A percentile compares a stretch with the other conserved stretches of the same genome.
Evolutionary conservation across 2,888 invertebrate genomes (phyloP).

Genomic region (Omphaloscelis lunosa): DNA sequence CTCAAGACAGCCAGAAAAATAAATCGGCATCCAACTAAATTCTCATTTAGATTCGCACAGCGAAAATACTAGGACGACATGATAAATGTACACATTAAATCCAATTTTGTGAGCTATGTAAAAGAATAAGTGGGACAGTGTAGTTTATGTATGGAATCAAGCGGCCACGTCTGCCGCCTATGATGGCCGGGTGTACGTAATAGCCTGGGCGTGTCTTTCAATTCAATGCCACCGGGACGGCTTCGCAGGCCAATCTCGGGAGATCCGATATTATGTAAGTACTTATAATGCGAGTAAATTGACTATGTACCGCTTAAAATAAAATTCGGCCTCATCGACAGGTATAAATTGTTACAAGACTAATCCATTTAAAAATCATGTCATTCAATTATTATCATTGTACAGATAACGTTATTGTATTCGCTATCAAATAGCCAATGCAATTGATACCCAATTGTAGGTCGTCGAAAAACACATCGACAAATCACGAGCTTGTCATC

Average conservation of each 20-base stretch:
- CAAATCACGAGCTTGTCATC: conserved; percentile 21
- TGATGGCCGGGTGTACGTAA: conserved; percentile 58
- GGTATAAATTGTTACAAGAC: conserved; percentile 31
- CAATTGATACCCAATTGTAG: conserved; percentile 36
- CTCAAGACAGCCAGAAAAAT: conserved; percentile 27
- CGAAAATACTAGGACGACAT: conserved; percentile 43
- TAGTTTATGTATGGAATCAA: conserved; percentile 57
- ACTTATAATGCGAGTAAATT: conserved; percentile 17
- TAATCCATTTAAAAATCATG: conserved; percentile 48
- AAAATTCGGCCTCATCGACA: background rate
- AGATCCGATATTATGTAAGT: conserved; percentile 21
- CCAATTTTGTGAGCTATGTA: conserved; percentile 44
- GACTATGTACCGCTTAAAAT: background rate
- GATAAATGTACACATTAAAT: conserved; percentile 61
- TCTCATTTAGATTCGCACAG: conserved; percentile 26
- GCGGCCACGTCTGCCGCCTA: conserved; percentile 50
- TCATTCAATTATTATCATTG: conserved; percentile 44
- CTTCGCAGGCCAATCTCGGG: conserved; percentile 19
- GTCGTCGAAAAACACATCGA: too few relatives aligned
- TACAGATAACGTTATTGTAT: conserved; percentile 40
- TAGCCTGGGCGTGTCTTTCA: conserved; percentile 58
- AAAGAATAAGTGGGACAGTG: conserved; percentile 57
- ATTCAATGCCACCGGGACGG: conserved; percentile 53
- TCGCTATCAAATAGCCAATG: conserved; percentile 42
- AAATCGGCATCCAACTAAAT: conserved; percentile 35